A percentile compares a stretch with the other conserved stretches of the same genome.
Conservation (phyloP, 2,113 vertebrate species). For the Vombatus ursinus region DNA sequence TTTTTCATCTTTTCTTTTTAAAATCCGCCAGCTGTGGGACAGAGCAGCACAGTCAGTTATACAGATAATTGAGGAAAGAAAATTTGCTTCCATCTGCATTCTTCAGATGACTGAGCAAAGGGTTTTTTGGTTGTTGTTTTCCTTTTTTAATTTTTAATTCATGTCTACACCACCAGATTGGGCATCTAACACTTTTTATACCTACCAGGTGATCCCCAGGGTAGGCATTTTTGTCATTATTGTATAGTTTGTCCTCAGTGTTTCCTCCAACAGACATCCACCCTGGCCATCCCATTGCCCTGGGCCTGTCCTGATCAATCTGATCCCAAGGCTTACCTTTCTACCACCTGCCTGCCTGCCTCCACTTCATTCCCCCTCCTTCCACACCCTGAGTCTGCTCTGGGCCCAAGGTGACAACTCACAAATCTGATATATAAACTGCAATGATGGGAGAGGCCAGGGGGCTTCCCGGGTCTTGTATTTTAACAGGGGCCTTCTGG, state of each 20-base stretch:
- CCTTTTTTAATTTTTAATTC: background rate
- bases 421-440: background rate
- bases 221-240: background rate
- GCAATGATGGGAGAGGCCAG: background rate
- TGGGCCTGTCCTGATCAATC: background rate
- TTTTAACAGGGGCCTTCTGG: background rate
- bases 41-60: background rate
- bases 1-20: background rate
- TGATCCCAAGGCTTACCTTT: background rate
- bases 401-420: background rate
- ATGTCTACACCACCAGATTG: background rate
- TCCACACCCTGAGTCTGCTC: background rate
- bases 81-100: background rate
- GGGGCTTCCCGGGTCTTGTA: background rate
- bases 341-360: background rate
- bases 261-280: background rate
- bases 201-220: background rate
- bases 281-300: background rate
- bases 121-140: background rate
- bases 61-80: background rate
- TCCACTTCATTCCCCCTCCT: background rate
- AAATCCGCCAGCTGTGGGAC: background rate
- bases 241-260: background rate
- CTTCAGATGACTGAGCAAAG: background rate
- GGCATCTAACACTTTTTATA: background rate